Evolutionary conservation across 2,113 vertebrate genomes (phyloP).

Genomic region (Chrysochloris asiatica): DNA sequence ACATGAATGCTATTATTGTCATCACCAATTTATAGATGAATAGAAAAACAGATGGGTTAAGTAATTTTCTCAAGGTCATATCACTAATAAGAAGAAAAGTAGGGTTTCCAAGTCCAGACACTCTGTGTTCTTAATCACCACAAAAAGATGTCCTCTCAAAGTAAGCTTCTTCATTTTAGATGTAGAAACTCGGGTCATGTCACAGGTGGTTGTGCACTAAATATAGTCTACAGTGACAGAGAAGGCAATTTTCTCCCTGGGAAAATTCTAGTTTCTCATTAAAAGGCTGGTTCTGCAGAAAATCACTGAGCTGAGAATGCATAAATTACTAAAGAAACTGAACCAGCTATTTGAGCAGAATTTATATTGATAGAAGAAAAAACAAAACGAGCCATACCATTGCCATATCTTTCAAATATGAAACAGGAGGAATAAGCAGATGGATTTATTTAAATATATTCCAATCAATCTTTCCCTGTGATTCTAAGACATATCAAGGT

Average conservation of each 20-base stretch:
- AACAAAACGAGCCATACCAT: constrained; percentile 63
- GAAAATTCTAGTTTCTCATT: constrained; percentile 76
- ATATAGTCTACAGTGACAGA: constrained; percentile 71
- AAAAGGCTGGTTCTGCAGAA: constrained; percentile 74
- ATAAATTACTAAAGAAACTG: constrained; percentile 76
- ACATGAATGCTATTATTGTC: constrained; percentile 44
- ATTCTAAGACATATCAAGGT: constrained; percentile 35
- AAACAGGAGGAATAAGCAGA: constrained; percentile 45
- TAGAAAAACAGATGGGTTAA: not conserved
- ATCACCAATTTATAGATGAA: constrained; percentile 16
- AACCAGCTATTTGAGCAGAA: constrained; percentile 74
- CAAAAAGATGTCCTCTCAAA: constrained; percentile 10
- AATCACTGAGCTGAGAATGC: constrained; percentile 75
- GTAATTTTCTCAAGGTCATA: constrained; percentile 48
- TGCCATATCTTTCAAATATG: constrained; percentile 62
- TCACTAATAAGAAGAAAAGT: constrained; percentile 37
- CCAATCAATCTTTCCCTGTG: not conserved
- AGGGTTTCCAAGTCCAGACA: constrained; percentile 46
- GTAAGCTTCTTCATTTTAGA: constrained; percentile 54
- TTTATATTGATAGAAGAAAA: constrained; percentile 69
- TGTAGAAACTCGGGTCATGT: constrained; percentile 57
- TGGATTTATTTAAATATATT: constrained; percentile 54
- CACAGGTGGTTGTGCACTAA: constrained; percentile 71
- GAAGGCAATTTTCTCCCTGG: constrained; percentile 72
- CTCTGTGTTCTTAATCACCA: not conserved